These are phyloP conservation scores for Zenarchopterus dispar DNA, from an alignment of 2,797 vertebrate genomes.

Conservation along the genomic window DNA sequence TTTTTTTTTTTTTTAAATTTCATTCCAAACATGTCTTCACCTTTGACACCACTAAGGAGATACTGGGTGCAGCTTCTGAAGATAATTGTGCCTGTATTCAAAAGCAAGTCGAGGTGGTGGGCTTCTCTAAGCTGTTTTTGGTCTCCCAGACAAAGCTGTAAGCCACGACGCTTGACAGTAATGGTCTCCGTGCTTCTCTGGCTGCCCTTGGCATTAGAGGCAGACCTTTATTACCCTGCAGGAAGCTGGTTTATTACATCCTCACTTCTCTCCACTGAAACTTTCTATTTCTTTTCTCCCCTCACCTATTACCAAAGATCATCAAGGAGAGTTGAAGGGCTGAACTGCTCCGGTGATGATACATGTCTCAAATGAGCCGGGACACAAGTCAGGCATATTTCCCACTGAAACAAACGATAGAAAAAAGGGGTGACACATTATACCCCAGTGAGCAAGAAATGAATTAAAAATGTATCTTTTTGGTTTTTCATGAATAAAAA, in stretches of 20 bases:
- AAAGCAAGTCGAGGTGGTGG: conserved; percentile 24
- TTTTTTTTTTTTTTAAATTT: conserved; percentile 19
- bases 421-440: conserved; percentile 26
- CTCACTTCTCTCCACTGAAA: conserved; percentile 55
- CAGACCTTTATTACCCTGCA: conserved; percentile 76
- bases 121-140: conserved; percentile 54
- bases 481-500: conserved; percentile 50
- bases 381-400: conserved; percentile 53
- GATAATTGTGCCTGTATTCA: conserved; percentile 59
- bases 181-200: conserved; percentile 76
- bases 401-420: conserved; percentile 11
- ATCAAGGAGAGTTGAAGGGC: conserved; percentile 65
- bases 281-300: conserved; percentile 59
- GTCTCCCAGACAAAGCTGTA: conserved; percentile 60
- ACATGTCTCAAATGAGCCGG: conserved; percentile 65
- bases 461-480: conserved; percentile 30
- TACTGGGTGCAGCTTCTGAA: conserved; percentile 31
- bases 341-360: conserved; percentile 50
- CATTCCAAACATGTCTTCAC: conserved; percentile 56
- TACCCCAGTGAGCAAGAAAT: conserved; percentile 27
- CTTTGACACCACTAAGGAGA: conserved; percentile 50
- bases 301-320: conserved; percentile 69
- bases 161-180: conserved; percentile 66
- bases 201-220: conserved; percentile 75
- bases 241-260: conserved; percentile 74